Evolutionary conservation across 2,888 invertebrate genomes (phyloP), one percentile per base, ranked within the genome.

Genomic region (Luffia ferchaultella): DNA sequence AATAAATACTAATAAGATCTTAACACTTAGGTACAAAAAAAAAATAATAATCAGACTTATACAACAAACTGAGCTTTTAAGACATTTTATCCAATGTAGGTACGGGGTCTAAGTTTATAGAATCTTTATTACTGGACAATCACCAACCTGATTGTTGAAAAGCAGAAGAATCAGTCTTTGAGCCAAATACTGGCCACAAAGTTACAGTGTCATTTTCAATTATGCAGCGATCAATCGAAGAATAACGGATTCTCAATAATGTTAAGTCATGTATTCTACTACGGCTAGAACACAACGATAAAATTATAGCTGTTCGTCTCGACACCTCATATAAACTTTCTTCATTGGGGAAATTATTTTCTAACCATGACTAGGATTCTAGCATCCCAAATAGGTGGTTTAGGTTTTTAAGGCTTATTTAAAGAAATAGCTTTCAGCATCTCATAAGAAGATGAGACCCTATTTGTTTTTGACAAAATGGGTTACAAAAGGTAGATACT

Each of bases 71-170:
- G n/a, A n/a, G n/a, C n/a, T n/a, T 18, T 18, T 9, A 45, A 18
- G 19, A 7, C 17, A 45, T n/a, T 45, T 45, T 18, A 7, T 45
- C 45, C 45, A 45, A 5, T 16, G n/a, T n/a, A n/a, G n/a, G 3
- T 9, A 45, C 18, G 5, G 45, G 45, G 19, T 45, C 45, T 5
- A 45, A 18, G 9, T 18, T 16, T n/a, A n/a, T n/a, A 5, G 3
- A 2, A 18, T 45, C 16, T 7, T 7, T 18, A n/a, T 18, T 45
- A 7, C n/a, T 3, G 7, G 45, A 45, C 2, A 45, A 16, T 9
- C 19, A 5, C 49, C 49, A 49, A 17, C 42, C 49, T n/a, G 44
- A 49, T 18, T 49, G 49, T 30, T 45, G 43, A 45, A 18, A 30
- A n/a, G 30, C 2, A 2, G 15, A 2, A 16, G 15, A 43, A 16